Conservation (phyloP, 2,113 vertebrate genomes). For the Tapirus terrestris region DNA sequence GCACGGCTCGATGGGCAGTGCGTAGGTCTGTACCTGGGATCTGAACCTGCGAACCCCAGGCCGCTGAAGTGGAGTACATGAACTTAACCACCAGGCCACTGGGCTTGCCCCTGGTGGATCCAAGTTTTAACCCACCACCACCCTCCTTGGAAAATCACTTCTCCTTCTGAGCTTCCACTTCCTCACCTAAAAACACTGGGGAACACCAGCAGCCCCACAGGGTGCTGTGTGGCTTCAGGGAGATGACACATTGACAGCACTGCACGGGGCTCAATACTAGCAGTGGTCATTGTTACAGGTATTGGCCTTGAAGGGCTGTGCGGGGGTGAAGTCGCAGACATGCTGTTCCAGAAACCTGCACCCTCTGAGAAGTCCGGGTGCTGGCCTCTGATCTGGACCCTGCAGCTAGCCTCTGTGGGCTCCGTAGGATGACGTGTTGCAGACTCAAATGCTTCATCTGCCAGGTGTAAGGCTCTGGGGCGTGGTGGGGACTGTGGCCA, state of each 20-base stretch:
- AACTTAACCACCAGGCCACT: neutral
- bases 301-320: neutral
- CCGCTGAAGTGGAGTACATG: no score
- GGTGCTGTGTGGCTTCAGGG: no score
- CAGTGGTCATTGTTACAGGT: accelerated
- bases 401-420: neutral
- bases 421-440: neutral
- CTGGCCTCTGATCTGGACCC: neutral
- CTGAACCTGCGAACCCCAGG: no score
- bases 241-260: no score
- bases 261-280: no score
- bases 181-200: neutral
- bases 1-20: no score
- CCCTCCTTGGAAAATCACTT: neutral
- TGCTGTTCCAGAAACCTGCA: neutral
- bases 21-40: no score
- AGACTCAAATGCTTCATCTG: neutral
- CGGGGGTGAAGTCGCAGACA: neutral
- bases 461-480: neutral
- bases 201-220: no score
- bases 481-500: no score
- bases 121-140: neutral
- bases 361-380: neutral
- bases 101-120: no score
- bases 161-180: neutral